Evolutionary conservation across 2,888 invertebrate species (phyloP), one percentile per base, ranked within the genome.

Genomic region (Caenorhabditis sinica): DNA sequence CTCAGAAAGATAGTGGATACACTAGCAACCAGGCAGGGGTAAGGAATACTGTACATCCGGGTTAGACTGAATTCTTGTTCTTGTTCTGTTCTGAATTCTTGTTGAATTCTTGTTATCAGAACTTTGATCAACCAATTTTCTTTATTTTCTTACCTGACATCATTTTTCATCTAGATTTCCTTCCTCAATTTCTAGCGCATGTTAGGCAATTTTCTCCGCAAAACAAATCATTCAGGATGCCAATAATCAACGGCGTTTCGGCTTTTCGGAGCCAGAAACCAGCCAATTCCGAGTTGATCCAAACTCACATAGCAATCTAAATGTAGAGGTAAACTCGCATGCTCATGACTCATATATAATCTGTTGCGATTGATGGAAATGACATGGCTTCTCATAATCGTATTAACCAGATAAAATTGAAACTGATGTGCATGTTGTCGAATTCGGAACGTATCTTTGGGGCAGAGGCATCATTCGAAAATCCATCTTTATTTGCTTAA

Each of bases 11-110:
- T 66, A 83, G 77, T 71, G 86, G 83, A 49, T 83, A 81, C 60
- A 72, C 82, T 1, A 83, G 86, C 33, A 90, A 90, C 28, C 87
- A 82, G 28, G 86, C 84, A 20, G 85, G 82, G 58, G 88, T 87
- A 66, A 76, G 85, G 51, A 5, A 6, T 15, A 40, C 40, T 58
- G 56, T 25, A 58, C 56, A 58, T 58, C 56, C 3, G 28, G 23
- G n/a, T 25, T 53, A 11, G 30, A 58, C 11, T 33, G 13, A 33
- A 60, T 3, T 28, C n/a, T n/a, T n/a, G n/a, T n/a, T n/a, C n/a
- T n/a, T n/a, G n/a, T n/a, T n/a, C n/a, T n/a, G n/a, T n/a, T n/a
- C n/a, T n/a, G n/a, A n/a, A n/a, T n/a, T n/a, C n/a, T n/a, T n/a
- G n/a, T n/a, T n/a, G n/a, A n/a, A n/a, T n/a, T n/a, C 23, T 33